Evolutionary conservation across 2,797 vertebrate species (phyloP), one percentile per base, ranked within the genome.

Genomic region (Notoglanidium macrostoma): DNA sequence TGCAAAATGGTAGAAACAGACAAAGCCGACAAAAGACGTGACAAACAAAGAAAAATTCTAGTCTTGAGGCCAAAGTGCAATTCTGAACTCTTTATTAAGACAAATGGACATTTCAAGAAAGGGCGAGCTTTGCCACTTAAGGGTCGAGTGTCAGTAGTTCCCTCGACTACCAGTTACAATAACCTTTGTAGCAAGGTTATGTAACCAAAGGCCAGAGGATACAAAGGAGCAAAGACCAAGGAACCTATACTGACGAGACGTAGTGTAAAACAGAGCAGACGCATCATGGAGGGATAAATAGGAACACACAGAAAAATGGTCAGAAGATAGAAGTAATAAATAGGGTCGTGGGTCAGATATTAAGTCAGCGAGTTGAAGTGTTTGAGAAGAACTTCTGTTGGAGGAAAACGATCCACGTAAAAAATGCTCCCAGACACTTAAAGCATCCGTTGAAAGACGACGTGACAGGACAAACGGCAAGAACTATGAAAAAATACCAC

Each of bases 1-100:
- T 91, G 80, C 88, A 88, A 93, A 89, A 87, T 83, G 68, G 78
- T n/a, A 85, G 26, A 84, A n/a, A 88, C 12, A 87, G 61, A 85
- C 14, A 59, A 23, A 86, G 63, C 76, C 29, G 70, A 86, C 85
- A 81, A 82, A 35, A 70, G 17, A 88, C 70, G 77, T 14, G 61
- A 51, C 32, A 63, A 63, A 84, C 44, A 85, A 87, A 68, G 32
- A 68, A 35, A 59, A 23, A 76, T 0, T 65, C 63, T 14, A 68
- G 12, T n/a, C 32, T n/a, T 11, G 17, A 8, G 44, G 55, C n/a
- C 4, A 63, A 65, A 19, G 29, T 9, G n/a, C 55, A 40, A 55
- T 3, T 54, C 51, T 82, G 87, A 82, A 90, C 46, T 26, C 35
- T 35, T 35, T 59, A 89, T 65, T 88, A 78, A 51, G 14, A 90